Base-by-base conservation (phyloP, 2,797 vertebrate genomes). In the Artibeus jamaicensis region DNA sequence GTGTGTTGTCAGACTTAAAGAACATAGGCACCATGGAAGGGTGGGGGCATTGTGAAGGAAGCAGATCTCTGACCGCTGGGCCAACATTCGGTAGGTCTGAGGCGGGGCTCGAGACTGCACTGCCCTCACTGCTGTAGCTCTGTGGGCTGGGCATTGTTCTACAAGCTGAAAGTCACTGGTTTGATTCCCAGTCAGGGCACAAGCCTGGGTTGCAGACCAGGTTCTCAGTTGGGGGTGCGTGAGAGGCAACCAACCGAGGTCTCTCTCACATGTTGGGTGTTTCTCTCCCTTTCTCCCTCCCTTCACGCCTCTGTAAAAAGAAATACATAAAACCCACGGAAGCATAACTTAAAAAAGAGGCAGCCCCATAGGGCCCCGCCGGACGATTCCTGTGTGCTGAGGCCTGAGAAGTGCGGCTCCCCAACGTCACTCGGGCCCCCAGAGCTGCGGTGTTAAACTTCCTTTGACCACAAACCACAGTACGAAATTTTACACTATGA, bases 381-480 rank as follows among this genome's bases (percentile, higher is more conserved):
- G 37, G 42, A 16, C 6, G 24, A 73, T 68, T 22, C 82, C 84
- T 68, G 7, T 74, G 22, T 26, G 11, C 22, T 70, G 24, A 1
- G 6, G 73, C 44, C 42, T 62, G 34, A 88, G 53, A 82, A 71
- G 57, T n/a, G 12, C 55, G 10, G 8, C 32, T 53, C 34, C 62
- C 0, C 44, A 32, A 65, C 0, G 1, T 92, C 91, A 70, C 11
- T 26, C 6, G 5, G 86, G 48, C n/a, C 76, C 48, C 62, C 24
- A 74, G 67, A 73, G 55, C 85, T 92, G 70, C 2, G 8, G 89
- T 42, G 67, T 87, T 53, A 59, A 70, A 53, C 16, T 2, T 68
- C 55, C 84, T 82, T 48, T 65, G 0, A 67, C 83, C 91, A 92
- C 44, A 95, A 96, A 94, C 83, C 92, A 91, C 37, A 84, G 46